Evolutionary conservation across 2,113 vertebrate species (phyloP).

Genomic region (Lynx canadensis): DNA sequence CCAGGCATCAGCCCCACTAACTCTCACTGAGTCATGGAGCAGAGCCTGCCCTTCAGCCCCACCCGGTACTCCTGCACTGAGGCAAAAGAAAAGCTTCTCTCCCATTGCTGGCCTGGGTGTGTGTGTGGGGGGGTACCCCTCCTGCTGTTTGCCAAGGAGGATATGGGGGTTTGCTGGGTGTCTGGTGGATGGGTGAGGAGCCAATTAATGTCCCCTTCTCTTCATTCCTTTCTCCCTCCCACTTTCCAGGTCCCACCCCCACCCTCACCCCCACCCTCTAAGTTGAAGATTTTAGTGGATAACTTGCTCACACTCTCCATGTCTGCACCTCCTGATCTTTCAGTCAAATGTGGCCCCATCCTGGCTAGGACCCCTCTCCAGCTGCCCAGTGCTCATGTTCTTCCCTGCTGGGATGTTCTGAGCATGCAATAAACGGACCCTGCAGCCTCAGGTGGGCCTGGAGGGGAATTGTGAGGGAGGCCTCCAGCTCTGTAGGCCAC

Average conservation of each 20-base stretch:
- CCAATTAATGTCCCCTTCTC: background rate
- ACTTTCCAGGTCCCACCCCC: background rate
- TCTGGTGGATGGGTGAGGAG: background rate
- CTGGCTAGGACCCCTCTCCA: background rate
- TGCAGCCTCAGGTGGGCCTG: background rate
- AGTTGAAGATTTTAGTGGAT: background rate
- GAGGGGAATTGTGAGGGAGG: background rate
- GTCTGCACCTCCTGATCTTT: background rate
- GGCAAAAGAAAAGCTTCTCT: conserved; percentile 25
- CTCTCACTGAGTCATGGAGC: conserved; percentile 65
- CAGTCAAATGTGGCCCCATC: background rate
- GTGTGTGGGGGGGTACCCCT: background rate
- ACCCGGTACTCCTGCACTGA: background rate
- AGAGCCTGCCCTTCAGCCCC: conserved; percentile 53
- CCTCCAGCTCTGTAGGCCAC: background rate
- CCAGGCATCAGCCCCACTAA: background rate
- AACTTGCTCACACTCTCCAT: background rate
- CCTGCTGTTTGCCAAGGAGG: background rate
- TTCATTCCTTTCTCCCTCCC: background rate
- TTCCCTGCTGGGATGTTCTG: background rate
- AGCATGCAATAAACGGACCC: background rate
- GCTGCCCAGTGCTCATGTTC: background rate
- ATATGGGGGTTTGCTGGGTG: background rate
- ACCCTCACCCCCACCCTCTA: background rate
- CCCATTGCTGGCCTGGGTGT: background rate